Percentiles rank a stretch among this genome's conserved stretches.
These are phyloP conservation scores for Acanthurus lineatus DNA, from an alignment of 2,797 vertebrate genomes.

Conservation along the genomic window DNA sequence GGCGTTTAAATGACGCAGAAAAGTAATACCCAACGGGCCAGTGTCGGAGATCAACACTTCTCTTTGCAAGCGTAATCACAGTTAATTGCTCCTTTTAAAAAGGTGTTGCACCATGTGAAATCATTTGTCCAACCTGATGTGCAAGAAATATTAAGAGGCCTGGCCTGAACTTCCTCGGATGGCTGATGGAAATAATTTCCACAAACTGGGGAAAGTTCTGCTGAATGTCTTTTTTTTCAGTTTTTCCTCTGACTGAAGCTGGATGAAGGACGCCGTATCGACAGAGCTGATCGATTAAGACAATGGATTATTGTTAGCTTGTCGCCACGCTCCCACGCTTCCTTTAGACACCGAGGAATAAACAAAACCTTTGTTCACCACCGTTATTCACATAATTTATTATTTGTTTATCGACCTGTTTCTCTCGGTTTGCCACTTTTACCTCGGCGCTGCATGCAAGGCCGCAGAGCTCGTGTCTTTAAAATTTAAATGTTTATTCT, in stretches of 20 bases:
- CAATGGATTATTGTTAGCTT: slow-evolving; percentile 65
- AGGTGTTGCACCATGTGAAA: slow-evolving; percentile 79
- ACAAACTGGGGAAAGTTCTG: slow-evolving; percentile 34
- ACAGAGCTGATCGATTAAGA: slow-evolving; percentile 62
- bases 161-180: slow-evolving; percentile 21
- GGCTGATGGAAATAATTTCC: slow-evolving; percentile 51
- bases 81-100: slow-evolving; percentile 81
- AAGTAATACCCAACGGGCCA: slow-evolving; percentile 77
- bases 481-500: not conserved
- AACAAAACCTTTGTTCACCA: slow-evolving; percentile 62
- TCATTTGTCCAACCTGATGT: slow-evolving; percentile 73
- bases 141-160: slow-evolving; percentile 50
- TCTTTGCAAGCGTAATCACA: slow-evolving; percentile 81
- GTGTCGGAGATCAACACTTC: slow-evolving; percentile 75
- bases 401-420: slow-evolving; percentile 50
- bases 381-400: slow-evolving; percentile 45
- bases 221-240: slow-evolving; percentile 14
- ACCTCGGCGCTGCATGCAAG: not conserved
- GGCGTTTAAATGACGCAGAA: slow-evolving; percentile 84
- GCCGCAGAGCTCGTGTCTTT: not conserved
- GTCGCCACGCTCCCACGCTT: slow-evolving; percentile 42
- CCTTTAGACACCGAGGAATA: slow-evolving; percentile 26
- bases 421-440: not conserved
- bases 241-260: slow-evolving; percentile 26
- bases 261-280: slow-evolving; percentile 48